These are phyloP conservation scores for Diachrysia chrysitis DNA, from an alignment of 2,888 invertebrate genomes.

Conservation along the genomic window DNA sequence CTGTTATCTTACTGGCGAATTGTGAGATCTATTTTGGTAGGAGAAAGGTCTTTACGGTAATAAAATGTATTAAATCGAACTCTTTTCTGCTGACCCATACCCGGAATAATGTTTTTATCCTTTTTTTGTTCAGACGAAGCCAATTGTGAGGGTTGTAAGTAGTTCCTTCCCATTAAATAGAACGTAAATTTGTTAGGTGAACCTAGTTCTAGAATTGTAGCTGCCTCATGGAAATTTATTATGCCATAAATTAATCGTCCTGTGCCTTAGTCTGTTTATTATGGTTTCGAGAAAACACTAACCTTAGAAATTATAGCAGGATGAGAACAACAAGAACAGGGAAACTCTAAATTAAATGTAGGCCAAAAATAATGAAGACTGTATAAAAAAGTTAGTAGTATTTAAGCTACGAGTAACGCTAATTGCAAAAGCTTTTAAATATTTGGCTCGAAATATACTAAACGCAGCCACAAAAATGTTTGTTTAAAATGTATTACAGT, in stretches of 20 bases:
- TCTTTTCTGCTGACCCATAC: constrained; percentile 53
- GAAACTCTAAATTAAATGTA: neutral
- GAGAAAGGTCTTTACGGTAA: constrained; percentile 50
- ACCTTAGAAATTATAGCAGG: neutral
- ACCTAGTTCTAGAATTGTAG: neutral
- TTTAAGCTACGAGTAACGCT: neutral
- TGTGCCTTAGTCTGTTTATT: neutral
- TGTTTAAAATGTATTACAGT: neutral
- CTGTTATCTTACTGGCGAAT: constrained; percentile 51
- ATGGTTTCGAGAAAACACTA: neutral
- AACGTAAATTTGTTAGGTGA: constrained; percentile 19
- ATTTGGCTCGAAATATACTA: neutral
- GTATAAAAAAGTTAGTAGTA: too few relatives aligned
- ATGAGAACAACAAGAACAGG: neutral
- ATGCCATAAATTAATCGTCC: neutral
- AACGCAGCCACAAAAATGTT: neutral
- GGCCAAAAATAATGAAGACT: neutral
- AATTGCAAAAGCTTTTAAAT: neutral
- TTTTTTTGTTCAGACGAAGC: constrained; percentile 42
- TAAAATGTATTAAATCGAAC: constrained; percentile 61
- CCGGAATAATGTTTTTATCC: constrained; percentile 52
- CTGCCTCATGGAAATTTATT: neutral
- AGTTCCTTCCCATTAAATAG: constrained; percentile 17
- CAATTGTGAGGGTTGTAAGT: constrained; percentile 45
- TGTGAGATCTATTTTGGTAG: constrained; percentile 50